Conservation (phyloP, 2,113 vertebrate species). For the Phycodurus eques region DNA sequence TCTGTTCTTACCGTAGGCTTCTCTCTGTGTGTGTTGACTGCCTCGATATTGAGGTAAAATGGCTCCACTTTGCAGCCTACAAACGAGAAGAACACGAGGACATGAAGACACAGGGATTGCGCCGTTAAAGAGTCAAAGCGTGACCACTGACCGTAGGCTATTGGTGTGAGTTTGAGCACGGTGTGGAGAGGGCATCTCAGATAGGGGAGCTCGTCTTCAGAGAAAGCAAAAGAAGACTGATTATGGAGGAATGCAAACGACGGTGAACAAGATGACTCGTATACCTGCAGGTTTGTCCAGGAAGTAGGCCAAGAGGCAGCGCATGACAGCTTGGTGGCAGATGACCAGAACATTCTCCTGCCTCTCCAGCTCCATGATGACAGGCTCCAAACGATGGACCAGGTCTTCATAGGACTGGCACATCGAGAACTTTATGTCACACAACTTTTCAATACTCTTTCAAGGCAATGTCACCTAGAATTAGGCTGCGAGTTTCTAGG, state of each 20-base stretch:
- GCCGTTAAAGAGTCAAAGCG: background rate
- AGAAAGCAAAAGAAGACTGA: slow-evolving; percentile 15
- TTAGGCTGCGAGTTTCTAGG: no score
- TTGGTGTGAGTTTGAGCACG: slow-evolving; percentile 90
- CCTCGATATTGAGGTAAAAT: slow-evolving; percentile 86
- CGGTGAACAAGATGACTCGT: background rate
- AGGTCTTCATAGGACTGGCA: slow-evolving; percentile 92
- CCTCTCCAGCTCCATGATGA: slow-evolving; percentile 96
- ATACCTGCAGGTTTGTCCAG: slow-evolving; percentile 90
- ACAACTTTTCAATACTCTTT: background rate
- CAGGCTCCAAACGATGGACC: slow-evolving; percentile 90
- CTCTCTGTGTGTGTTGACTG: slow-evolving; percentile 87
- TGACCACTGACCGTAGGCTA: slow-evolving; percentile 85
- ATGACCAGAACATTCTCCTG: slow-evolving; percentile 95
- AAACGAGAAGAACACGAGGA: slow-evolving; percentile 23
- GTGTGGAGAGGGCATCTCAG: slow-evolving; percentile 92
- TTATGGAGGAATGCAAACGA: background rate
- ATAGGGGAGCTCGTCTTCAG: slow-evolving; percentile 87
- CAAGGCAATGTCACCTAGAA: background rate
- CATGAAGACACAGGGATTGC: background rate
- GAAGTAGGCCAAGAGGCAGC: slow-evolving; percentile 92
- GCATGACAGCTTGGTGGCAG: slow-evolving; percentile 95
- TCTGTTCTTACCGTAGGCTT: slow-evolving; percentile 76
- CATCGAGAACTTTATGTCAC: slow-evolving; percentile 1
- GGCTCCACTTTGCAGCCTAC: slow-evolving; percentile 85